phyloP scores from a whole-genome alignment of 2,797 vertebrate genomes.

The Phoxinus dragarum region DNA sequence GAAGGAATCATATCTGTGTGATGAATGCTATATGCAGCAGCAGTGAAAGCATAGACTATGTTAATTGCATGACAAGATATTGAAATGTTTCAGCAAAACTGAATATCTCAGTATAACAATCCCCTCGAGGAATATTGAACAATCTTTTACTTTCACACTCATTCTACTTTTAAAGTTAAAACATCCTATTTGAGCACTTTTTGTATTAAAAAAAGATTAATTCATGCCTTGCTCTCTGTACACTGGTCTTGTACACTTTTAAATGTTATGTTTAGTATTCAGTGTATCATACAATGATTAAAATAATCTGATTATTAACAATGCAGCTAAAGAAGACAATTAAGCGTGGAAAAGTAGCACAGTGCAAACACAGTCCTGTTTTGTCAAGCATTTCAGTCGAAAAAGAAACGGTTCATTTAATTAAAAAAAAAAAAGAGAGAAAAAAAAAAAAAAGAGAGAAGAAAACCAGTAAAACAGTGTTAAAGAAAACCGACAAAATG shows the following conservation, averaged over 20 bases:
- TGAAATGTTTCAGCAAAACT: slow-evolving; percentile 45
- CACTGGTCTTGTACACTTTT: neutral
- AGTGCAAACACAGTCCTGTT: slow-evolving; percentile 52
- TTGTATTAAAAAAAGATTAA: neutral
- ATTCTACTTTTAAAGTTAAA: slow-evolving; percentile 33
- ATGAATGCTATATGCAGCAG: slow-evolving; percentile 71
- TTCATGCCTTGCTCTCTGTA: slow-evolving; percentile 18
- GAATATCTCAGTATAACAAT: slow-evolving; percentile 29
- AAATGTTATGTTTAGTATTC: slow-evolving; percentile 5
- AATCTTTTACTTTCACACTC: slow-evolving; percentile 18
- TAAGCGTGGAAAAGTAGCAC: slow-evolving; percentile 23
- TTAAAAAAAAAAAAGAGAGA: slow-evolving; percentile 53
- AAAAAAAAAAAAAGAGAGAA: slow-evolving; percentile 57
- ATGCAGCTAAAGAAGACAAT: slow-evolving; percentile 4
- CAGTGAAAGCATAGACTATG: slow-evolving; percentile 68
- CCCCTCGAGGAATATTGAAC: neutral
- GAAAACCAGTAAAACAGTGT: slow-evolving; percentile 58
- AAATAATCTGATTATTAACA: slow-evolving; percentile 33
- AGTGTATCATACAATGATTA: slow-evolving; percentile 3
- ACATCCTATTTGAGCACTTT: neutral
- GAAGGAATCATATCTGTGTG: slow-evolving; percentile 60
- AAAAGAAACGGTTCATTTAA: slow-evolving; percentile 42
- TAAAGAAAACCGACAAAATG: slow-evolving; percentile 24
- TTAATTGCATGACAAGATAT: slow-evolving; percentile 59
- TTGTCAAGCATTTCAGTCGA: slow-evolving; percentile 39